phyloP scores from a whole-genome alignment of 2,888 invertebrate genomes.

The Bruchidius siliquastri region DNA sequence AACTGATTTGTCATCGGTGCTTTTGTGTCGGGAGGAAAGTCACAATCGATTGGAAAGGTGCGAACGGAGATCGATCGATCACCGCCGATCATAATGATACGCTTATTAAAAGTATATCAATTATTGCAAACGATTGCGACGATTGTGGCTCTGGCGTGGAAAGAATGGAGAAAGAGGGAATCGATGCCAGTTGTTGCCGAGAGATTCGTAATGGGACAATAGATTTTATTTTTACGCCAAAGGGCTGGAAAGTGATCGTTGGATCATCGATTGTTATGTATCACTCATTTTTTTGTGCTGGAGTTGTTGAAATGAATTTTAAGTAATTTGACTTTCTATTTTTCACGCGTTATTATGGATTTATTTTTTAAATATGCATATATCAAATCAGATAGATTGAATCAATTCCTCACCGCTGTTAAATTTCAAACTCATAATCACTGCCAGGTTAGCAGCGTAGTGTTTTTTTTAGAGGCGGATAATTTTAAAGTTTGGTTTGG shows the following conservation, averaged over 20 bases:
- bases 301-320: no score
- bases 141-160: constrained; percentile 10
- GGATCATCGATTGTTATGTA: neutral
- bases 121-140: constrained; percentile 6
- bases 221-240: neutral
- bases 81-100: constrained; percentile 37
- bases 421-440: no score
- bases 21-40: constrained; percentile 30
- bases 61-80: constrained; percentile 29
- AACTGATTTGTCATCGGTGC: constrained; percentile 38
- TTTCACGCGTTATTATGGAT: no score
- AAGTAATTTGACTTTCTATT: no score
- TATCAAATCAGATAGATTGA: no score
- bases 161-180: neutral
- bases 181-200: neutral
- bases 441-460: no score
- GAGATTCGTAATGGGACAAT: neutral
- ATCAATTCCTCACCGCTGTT: no score
- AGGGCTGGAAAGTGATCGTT: neutral
- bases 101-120: constrained; percentile 41
- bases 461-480: no score
- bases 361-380: no score
- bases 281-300: no score
- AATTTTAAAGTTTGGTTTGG: no score
- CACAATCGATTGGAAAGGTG: constrained; percentile 25